Evolutionary conservation across 2,113 vertebrate species (phyloP).

Genomic region (Pseudorasbora parva): DNA sequence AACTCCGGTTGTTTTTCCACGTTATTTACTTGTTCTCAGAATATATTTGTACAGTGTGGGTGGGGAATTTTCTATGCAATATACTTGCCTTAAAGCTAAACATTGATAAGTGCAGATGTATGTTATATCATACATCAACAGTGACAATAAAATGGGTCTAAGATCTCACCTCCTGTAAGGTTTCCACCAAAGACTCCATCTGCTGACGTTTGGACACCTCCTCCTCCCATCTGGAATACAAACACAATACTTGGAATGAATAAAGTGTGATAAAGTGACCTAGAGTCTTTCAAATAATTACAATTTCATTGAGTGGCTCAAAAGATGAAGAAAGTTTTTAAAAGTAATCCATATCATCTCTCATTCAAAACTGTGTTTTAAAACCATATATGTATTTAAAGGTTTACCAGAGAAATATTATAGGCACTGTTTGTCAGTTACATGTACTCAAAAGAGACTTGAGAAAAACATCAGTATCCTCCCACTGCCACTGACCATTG

Average conservation of each 20-base stretch:
- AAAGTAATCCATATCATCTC: not conserved
- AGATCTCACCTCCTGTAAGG: conserved; percentile 79
- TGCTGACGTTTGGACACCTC: conserved; percentile 81
- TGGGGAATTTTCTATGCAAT: not conserved
- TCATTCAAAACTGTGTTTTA: not conserved
- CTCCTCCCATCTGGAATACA: conserved; percentile 85
- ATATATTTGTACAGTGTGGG: not conserved
- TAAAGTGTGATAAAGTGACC: not conserved
- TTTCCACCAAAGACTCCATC: conserved; percentile 84
- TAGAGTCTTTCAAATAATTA: not conserved
- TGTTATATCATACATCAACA: not conserved
- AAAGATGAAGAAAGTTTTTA: not conserved
- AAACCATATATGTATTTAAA: not conserved
- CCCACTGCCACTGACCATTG: not conserved
- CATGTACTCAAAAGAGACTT: not conserved
- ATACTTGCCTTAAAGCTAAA: not conserved
- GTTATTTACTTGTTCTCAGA: not conserved
- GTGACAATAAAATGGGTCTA: not conserved
- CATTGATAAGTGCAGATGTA: not conserved
- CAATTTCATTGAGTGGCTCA: not conserved
- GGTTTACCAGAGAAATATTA: not conserved
- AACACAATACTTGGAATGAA: conserved; percentile 43
- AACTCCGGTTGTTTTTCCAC: not conserved
- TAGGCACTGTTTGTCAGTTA: not conserved
- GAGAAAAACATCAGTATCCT: conserved; percentile 3